These are phyloP conservation scores for Heterocephalus glaber DNA, from an alignment of 2,113 vertebrate species.

Conservation along the genomic window DNA sequence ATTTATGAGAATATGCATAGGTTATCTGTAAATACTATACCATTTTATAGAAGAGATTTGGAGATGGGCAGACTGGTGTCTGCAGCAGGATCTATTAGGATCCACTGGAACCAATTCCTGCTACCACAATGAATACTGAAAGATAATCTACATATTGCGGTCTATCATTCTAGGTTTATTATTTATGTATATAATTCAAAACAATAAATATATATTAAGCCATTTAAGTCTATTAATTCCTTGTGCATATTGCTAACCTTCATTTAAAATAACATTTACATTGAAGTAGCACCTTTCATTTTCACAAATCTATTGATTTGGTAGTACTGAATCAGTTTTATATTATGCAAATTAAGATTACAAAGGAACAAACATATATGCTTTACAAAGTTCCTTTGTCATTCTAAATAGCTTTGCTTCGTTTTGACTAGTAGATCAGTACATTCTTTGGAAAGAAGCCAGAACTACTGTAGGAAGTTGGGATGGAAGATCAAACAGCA, in stretches of 20 bases:
- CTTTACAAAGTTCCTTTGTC: background rate
- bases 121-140: too few relatives aligned
- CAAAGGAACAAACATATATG: background rate
- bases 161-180: background rate
- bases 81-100: background rate
- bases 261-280: background rate
- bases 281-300: background rate
- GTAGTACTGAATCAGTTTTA: background rate
- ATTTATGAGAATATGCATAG: background rate
- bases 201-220: background rate
- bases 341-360: slow-evolving; percentile 22
- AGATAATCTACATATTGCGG: too few relatives aligned
- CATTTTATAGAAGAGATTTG: background rate
- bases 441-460: slow-evolving; percentile 6
- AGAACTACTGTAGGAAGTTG: background rate
- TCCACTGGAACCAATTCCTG: too few relatives aligned
- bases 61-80: background rate
- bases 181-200: background rate
- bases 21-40: background rate
- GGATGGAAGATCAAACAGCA: background rate
- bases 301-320: background rate
- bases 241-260: background rate
- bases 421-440: background rate
- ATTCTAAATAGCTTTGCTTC: background rate
- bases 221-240: background rate